Percentiles rank a stretch among this genome's conserved stretches.
These are phyloP conservation scores for Spinus pinus DNA, from an alignment of 2,797 vertebrate genomes.

Conservation along the genomic window DNA sequence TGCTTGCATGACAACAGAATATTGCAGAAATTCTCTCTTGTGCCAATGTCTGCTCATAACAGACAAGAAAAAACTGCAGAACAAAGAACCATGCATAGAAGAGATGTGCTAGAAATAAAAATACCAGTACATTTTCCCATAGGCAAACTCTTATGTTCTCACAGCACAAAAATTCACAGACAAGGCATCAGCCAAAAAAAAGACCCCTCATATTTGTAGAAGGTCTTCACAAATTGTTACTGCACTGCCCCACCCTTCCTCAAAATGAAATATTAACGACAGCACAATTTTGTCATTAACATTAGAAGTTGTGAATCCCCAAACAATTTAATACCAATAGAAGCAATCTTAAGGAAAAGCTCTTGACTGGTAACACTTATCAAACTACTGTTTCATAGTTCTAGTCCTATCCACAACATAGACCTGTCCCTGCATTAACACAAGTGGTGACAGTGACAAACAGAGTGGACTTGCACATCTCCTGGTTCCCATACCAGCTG, in stretches of 20 bases:
- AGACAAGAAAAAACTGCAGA: not conserved
- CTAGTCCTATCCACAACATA: not conserved
- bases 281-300: not conserved
- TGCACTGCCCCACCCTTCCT: not conserved
- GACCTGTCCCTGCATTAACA: not conserved
- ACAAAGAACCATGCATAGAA: not conserved
- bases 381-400: not conserved
- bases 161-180: not conserved
- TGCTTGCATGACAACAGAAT: not conserved
- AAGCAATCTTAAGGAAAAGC: not conserved
- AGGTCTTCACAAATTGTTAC: not conserved
- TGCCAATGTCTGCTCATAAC: not conserved
- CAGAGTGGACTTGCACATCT: not conserved
- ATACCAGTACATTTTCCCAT: not conserved
- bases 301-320: not conserved
- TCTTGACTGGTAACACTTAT: not conserved
- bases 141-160: not conserved
- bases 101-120: not conserved
- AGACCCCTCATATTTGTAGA: not conserved
- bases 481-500: not conserved
- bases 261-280: not conserved
- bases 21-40: not conserved
- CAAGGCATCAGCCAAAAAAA: not conserved
- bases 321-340: not conserved
- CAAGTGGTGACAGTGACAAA: not conserved